phyloP scores from a whole-genome alignment of 2,797 vertebrate genomes.

The Thamnophis elegans region DNA sequence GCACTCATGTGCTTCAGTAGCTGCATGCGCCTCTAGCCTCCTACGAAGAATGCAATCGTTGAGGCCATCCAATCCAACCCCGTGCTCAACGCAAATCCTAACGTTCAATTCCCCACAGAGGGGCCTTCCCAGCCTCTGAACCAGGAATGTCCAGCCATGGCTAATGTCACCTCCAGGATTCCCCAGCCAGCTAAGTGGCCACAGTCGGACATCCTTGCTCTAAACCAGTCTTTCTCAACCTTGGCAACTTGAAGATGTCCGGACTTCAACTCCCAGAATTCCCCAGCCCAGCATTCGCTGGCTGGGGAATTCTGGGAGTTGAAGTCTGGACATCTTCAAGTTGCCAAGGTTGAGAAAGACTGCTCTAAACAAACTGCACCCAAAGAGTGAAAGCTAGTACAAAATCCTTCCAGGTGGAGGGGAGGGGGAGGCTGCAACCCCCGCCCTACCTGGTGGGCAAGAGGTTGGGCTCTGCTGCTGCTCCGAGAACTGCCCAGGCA shows the following conservation, averaged over 20 bases:
- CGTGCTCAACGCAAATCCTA: background rate
- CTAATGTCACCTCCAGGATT: background rate
- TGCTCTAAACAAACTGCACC: background rate
- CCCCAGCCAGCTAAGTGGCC: no score
- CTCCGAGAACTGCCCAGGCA: background rate
- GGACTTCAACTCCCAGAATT: no score
- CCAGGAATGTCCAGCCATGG: background rate
- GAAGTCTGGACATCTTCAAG: no score
- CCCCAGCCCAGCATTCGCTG: no score
- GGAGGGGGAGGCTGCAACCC: background rate
- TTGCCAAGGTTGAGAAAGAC: no score
- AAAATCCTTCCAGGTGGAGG: background rate
- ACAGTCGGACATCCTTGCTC: background rate
- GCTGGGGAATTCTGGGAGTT: no score
- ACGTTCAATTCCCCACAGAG: background rate
- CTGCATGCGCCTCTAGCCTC: background rate
- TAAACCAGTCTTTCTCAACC: no score
- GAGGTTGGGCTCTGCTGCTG: background rate
- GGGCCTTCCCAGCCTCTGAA: background rate
- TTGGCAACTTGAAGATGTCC: no score
- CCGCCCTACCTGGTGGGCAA: background rate
- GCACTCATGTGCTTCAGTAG: background rate
- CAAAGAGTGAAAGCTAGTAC: background rate
- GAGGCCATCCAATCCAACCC: background rate
- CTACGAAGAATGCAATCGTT: rapidly evolving